phyloP scores from a whole-genome alignment of 2,797 vertebrate genomes.

The Sebastes hubbsi region DNA sequence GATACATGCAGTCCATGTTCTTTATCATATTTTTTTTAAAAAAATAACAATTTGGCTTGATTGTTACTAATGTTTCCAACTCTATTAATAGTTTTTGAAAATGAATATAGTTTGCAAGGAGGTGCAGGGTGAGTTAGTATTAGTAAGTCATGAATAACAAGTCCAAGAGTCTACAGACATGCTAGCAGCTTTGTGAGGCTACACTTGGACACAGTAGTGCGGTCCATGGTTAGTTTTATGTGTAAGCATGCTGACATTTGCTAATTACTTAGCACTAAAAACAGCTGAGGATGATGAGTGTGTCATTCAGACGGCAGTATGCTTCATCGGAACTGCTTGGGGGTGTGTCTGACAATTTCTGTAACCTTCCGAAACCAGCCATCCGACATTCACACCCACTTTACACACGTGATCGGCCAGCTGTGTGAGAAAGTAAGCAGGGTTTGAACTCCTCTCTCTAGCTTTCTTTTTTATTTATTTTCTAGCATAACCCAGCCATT shows the following conservation, averaged over 20 bases:
- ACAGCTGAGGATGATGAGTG: too few species aligned
- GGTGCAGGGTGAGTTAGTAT: not conserved
- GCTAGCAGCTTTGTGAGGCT: not conserved
- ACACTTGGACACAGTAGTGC: fast-evolving
- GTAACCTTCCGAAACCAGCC: not conserved
- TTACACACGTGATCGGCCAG: not conserved
- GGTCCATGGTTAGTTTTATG: not conserved
- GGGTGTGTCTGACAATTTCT: not conserved
- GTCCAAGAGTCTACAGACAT: not conserved
- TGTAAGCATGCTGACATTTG: not conserved
- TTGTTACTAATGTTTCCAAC: not conserved
- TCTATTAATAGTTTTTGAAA: not conserved
- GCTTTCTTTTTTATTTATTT: not conserved
- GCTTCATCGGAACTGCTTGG: too few species aligned
- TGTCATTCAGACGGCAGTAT: not conserved
- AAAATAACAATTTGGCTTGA: not conserved
- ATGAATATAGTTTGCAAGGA: fast-evolving
- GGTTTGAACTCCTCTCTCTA: not conserved
- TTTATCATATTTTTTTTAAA: not conserved
- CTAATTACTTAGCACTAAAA: not conserved
- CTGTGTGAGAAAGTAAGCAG: not conserved
- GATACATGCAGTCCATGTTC: not conserved
- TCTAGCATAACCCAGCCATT: not conserved
- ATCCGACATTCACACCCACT: not conserved
- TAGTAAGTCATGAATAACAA: not conserved